Evolutionary conservation across 1,140 invertebrate genomes (phyloP).

Genomic region (Pseudobourletiella spinata): DNA sequence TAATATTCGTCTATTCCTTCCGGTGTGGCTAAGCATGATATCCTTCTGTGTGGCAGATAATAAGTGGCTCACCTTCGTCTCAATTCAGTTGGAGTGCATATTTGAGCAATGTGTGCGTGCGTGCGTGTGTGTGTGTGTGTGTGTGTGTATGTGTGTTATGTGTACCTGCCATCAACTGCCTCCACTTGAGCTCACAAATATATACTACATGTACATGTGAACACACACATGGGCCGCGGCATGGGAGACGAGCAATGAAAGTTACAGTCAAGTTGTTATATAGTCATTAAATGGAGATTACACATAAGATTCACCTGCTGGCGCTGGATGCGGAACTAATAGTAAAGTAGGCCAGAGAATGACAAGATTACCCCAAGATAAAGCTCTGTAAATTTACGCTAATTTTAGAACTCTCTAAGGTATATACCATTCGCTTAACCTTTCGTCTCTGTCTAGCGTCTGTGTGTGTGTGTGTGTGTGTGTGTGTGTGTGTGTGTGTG

Average conservation of each 20-base stretch:
- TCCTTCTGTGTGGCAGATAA: no score
- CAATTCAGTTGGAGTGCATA: no score
- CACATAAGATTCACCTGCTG: slow-evolving; percentile 2
- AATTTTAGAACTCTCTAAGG: slow-evolving; percentile 2
- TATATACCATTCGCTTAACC: no score
- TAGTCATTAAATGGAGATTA: slow-evolving; percentile 5
- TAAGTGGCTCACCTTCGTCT: no score
- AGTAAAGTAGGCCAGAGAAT: slow-evolving; percentile 7
- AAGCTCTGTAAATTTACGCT: background rate
- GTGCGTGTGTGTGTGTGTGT: no score
- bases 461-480: no score
- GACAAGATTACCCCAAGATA: slow-evolving; percentile 4
- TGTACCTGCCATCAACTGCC: background rate
- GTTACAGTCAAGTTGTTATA: no score
- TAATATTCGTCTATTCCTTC: no score
- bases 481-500: no score
- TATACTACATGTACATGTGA: background rate
- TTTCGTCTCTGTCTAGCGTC: no score
- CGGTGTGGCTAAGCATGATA: no score
- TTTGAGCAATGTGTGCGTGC: no score
- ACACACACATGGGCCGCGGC: background rate
- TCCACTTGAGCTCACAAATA: background rate
- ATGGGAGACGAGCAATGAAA: background rate
- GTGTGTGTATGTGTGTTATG: background rate
- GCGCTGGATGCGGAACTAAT: slow-evolving; percentile 13